Base-by-base conservation (phyloP, 1,140 invertebrate species). In the Trigoniulus corallinus region DNA sequence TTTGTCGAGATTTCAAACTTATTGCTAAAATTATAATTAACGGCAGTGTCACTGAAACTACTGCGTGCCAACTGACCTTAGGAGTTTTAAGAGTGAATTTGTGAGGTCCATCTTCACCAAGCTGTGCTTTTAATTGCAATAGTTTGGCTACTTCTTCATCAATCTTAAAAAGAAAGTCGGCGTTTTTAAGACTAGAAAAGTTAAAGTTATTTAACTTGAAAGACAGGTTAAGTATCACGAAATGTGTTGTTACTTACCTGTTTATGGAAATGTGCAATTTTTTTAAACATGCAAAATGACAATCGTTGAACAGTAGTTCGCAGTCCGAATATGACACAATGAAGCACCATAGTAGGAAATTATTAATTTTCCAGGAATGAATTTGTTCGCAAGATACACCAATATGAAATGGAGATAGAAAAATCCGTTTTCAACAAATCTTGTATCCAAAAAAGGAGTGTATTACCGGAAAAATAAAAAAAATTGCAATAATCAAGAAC, bases 81-180 rank as follows among this genome's bases (percentile, higher is more conserved):
- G 88, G 80, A 7, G 86, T 89, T 74, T 94, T 94, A 27, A 93
- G 77, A 1, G 74, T 77, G 61, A 91, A 84, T 63, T 89, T 91
- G 53, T 84, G 78, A 34, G 67, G 59, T 34, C 55, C 58, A 57
- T 74, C 72, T 57, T 66, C 64, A 13, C 69, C 73, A 10, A 88
- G 58, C 62, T 81, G 75, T 20, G 79, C 75, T 72, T 92, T 92
- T 2, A 89, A 61, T 46, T 79, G 76, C 48, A 89, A 63, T 22
- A 92, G 69, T 62, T 87, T 88, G 1, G 76, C 68, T 12, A 92
- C 83, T 69, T 91, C 84, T 63, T 84, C 76, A 59, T 74, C 70
- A 56, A 87, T 79, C 83, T 87, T 68, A 39, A 52, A 23, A 54
- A 43, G 47, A 59, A 53, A 44, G 54, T 47, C n/a, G n/a, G n/a